A percentile compares a stretch with the other conserved stretches of the same genome.
Evolutionary conservation across 2,888 invertebrate species (phyloP).

Genomic region (Drosophila antonietae): DNA sequence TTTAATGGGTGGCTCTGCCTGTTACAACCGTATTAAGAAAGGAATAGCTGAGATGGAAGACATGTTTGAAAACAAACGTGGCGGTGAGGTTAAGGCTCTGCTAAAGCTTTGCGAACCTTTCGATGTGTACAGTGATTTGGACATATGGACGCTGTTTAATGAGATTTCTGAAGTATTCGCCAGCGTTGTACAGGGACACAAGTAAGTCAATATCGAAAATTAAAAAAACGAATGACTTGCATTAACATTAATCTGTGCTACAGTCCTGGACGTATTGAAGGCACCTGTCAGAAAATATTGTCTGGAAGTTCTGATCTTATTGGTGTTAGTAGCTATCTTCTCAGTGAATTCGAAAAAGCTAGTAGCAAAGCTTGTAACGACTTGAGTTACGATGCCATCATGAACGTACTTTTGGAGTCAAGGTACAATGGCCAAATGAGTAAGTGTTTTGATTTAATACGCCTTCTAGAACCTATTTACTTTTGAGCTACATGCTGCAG

Average conservation of each 20-base stretch:
- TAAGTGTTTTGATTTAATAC: slow-evolving; percentile 46
- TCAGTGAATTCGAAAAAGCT: slow-evolving; percentile 43
- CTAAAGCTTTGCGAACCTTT: slow-evolving; percentile 35
- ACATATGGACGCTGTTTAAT: slow-evolving; percentile 81
- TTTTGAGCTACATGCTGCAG: slow-evolving; percentile 39
- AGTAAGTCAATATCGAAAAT: slow-evolving; percentile 54
- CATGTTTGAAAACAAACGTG: slow-evolving; percentile 72
- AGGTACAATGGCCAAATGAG: slow-evolving; percentile 63
- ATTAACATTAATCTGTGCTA: not conserved
- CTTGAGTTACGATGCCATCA: slow-evolving; percentile 71
- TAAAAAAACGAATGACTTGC: too few species aligned
- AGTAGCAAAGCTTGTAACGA: slow-evolving; percentile 66
- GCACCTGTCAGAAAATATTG: slow-evolving; percentile 71
- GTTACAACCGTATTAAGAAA: slow-evolving; percentile 79
- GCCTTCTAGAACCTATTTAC: not conserved
- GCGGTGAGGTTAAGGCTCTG: slow-evolving; percentile 53
- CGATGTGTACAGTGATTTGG: slow-evolving; percentile 55
- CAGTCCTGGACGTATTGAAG: slow-evolving; percentile 76
- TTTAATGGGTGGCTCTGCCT: slow-evolving; percentile 76
- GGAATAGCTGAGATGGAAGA: slow-evolving; percentile 80
- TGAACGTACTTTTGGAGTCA: slow-evolving; percentile 53
- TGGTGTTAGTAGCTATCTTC: slow-evolving; percentile 70
- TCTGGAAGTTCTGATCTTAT: slow-evolving; percentile 69
- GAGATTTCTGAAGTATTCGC: slow-evolving; percentile 82
- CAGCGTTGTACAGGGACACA: slow-evolving; percentile 81